Percentiles rank a stretch among this genome's conserved stretches.
Evolutionary conservation across 2,888 invertebrate species (phyloP).

Genomic region (Melieria picta): DNA sequence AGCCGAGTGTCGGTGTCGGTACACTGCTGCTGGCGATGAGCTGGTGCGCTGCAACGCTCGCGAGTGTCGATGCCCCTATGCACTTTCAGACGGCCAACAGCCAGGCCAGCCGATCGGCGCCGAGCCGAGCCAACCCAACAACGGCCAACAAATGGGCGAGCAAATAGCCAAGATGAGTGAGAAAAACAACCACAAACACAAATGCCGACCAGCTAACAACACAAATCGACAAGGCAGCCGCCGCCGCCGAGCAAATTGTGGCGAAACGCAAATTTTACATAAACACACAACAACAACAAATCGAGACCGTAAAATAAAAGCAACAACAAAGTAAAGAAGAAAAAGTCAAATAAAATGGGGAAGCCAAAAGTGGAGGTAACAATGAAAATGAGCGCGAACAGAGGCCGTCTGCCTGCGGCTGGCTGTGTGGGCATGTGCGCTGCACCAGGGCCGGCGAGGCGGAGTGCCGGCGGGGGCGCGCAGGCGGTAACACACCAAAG

Average conservation of each 20-base stretch:
- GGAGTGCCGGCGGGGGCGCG: too few relatives aligned
- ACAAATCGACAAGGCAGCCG: too few relatives aligned
- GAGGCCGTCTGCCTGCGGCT: background rate
- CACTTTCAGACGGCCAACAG: too few relatives aligned
- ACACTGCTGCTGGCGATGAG: conserved; percentile 4
- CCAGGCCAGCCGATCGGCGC: too few relatives aligned
- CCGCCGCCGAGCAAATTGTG: conserved; percentile 30
- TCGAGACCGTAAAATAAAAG: background rate
- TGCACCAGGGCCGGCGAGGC: background rate
- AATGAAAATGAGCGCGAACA: conserved; percentile 5
- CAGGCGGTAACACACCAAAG: too few relatives aligned
- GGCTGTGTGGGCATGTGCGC: background rate
- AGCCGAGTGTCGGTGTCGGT: conserved; percentile 11
- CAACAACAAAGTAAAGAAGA: background rate
- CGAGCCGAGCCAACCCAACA: conserved; percentile 9
- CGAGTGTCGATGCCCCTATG: too few relatives aligned
- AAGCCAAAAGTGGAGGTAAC: background rate
- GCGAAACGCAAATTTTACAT: conserved; percentile 42
- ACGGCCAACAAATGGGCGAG: conserved; percentile 3
- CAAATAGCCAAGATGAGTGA: background rate
- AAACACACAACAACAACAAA: conserved; percentile 14
- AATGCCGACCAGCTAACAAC: too few relatives aligned
- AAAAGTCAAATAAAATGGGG: too few relatives aligned
- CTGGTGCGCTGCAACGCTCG: too few relatives aligned
- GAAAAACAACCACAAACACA: conserved; percentile 13